phyloP scores from a whole-genome alignment of 2,797 vertebrate species.

The Mus minutoides region DNA sequence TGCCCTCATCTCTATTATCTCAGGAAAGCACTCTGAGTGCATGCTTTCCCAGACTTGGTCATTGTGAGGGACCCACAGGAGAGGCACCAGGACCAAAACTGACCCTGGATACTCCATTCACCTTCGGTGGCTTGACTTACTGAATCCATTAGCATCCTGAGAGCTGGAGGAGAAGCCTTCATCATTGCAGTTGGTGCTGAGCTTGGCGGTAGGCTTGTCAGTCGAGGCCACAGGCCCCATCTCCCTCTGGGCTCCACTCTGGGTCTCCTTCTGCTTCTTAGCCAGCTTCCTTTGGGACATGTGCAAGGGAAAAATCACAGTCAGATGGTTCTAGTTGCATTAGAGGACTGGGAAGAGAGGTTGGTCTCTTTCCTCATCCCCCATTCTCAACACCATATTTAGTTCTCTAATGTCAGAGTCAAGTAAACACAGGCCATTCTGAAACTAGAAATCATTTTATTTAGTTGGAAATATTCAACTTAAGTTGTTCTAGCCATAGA shows the following conservation, averaged over 20 bases:
- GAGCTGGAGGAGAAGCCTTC: conserved; percentile 97
- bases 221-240: conserved; percentile 95
- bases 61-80: background rate
- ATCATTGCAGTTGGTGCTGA: conserved; percentile 94
- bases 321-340: conserved; percentile 81
- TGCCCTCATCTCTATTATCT: background rate
- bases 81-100: background rate
- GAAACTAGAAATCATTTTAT: background rate
- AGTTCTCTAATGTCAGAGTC: background rate
- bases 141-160: conserved; percentile 97
- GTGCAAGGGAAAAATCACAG: conserved; percentile 87
- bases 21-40: background rate
- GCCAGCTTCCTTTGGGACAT: conserved; percentile 95
- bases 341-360: conserved; percentile 48
- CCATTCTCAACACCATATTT: conserved; percentile 67
- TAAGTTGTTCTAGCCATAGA: conserved; percentile 58
- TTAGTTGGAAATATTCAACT: conserved; percentile 54
- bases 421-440: background rate
- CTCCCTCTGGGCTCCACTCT: conserved; percentile 96
- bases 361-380: background rate
- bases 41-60: background rate
- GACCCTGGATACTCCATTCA: background rate
- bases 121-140: conserved; percentile 89
- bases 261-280: conserved; percentile 99
- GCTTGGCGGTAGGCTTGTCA: conserved; percentile 94